Percentiles rank a stretch among this genome's conserved stretches.
Evolutionary conservation across 2,797 vertebrate species (phyloP).

Genomic region (Intellagama lesueurii): DNA sequence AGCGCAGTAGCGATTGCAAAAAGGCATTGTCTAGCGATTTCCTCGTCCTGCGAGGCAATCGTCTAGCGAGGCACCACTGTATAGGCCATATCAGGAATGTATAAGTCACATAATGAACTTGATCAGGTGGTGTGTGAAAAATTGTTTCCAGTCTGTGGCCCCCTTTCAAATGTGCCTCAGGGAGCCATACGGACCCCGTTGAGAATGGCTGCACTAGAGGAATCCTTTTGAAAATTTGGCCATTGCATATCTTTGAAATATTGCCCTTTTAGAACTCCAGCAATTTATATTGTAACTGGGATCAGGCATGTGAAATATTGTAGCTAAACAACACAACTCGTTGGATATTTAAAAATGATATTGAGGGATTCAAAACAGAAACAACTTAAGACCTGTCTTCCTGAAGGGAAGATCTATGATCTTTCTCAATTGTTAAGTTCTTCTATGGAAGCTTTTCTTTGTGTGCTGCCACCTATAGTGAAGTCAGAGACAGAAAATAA

Average conservation of each 20-base stretch:
- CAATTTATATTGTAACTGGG: background rate
- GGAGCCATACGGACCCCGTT: too few relatives aligned
- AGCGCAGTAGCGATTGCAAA: too few relatives aligned
- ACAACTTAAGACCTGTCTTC: background rate
- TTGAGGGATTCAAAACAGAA: background rate
- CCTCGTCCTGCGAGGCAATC: too few relatives aligned
- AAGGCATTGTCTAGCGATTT: too few relatives aligned
- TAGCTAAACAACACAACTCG: background rate
- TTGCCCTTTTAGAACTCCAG: background rate
- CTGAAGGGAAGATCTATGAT: background rate
- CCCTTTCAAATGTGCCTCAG: too few relatives aligned
- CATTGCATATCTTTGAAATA: background rate
- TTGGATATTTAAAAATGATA: background rate
- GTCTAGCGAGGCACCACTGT: too few relatives aligned
- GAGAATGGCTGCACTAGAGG: background rate
- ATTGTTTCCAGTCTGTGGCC: too few relatives aligned
- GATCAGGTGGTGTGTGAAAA: too few relatives aligned
- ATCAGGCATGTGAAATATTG: background rate
- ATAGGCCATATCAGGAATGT: too few relatives aligned
- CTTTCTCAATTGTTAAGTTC: background rate
- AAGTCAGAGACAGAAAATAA: too few relatives aligned
- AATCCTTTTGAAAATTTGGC: constrained; percentile 13
- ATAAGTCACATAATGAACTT: too few relatives aligned
- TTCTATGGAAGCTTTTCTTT: background rate
- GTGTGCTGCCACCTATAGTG: background rate